A percentile compares a stretch with the other conserved stretches of the same genome.
Evolutionary conservation across 2,113 vertebrate species (phyloP).

Genomic region (Antennarius striatus): DNA sequence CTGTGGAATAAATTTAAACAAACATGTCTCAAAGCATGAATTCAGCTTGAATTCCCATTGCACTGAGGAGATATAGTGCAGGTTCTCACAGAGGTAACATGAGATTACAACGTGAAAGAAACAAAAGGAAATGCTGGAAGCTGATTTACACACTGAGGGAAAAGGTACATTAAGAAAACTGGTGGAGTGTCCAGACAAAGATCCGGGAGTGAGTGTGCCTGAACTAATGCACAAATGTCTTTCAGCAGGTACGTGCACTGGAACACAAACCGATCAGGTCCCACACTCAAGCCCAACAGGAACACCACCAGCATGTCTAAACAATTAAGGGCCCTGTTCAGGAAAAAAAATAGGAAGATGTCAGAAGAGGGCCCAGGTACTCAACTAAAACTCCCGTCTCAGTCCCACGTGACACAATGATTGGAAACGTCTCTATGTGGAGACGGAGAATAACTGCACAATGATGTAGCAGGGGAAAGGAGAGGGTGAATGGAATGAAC

Average conservation of each 20-base stretch:
- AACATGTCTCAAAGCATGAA: conserved; percentile 53
- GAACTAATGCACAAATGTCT: conserved; percentile 12
- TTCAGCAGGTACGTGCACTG: neutral
- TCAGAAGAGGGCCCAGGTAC: conserved; percentile 25
- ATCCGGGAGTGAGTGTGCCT: conserved; percentile 2
- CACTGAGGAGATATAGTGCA: conserved; percentile 34
- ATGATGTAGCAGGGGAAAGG: conserved; percentile 13
- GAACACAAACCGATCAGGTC: conserved; percentile 25
- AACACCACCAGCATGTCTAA: conserved; percentile 38
- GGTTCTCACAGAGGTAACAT: conserved; percentile 12
- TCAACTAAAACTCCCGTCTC: conserved; percentile 41
- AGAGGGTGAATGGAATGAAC: neutral
- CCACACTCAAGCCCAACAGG: conserved; percentile 12
- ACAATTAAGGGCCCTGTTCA: conserved; percentile 45
- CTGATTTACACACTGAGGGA: conserved; percentile 37
- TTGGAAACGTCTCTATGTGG: conserved; percentile 35
- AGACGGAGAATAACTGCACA: conserved; percentile 16
- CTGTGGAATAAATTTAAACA: conserved; percentile 48
- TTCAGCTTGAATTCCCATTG: conserved; percentile 38
- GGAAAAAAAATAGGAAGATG: conserved; percentile 10
- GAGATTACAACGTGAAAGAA: conserved; percentile 31
- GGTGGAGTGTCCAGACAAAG: conserved; percentile 6
- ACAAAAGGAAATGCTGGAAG: conserved; percentile 41
- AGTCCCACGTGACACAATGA: conserved; percentile 41
- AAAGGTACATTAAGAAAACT: conserved; percentile 28